These are phyloP conservation scores for Pachyramphus minor DNA, from an alignment of 2,113 vertebrate species.

Conservation along the genomic window DNA sequence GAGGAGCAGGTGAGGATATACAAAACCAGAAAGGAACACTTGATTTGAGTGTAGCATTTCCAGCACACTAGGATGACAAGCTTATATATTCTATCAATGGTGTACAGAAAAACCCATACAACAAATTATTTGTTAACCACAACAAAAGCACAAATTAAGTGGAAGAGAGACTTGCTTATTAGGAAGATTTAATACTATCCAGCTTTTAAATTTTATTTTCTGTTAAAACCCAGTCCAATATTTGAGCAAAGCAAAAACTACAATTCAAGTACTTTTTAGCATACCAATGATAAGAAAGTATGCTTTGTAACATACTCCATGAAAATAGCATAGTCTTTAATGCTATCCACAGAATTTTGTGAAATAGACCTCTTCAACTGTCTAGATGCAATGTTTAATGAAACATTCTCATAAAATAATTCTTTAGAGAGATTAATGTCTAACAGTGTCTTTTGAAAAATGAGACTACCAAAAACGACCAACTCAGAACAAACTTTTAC, in stretches of 20 bases:
- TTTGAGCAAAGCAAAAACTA: not conserved
- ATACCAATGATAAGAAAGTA: not conserved
- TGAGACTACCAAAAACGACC: not conserved
- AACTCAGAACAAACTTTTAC: not conserved
- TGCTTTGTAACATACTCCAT: not conserved
- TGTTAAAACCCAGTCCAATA: not conserved
- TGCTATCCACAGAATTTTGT: not conserved
- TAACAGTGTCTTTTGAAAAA: not conserved
- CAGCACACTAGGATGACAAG: conserved; percentile 80
- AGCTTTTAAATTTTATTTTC: not conserved
- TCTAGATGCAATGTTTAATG: not conserved
- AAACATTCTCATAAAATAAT: not conserved
- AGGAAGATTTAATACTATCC: conserved; percentile 57
- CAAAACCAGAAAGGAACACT: conserved; percentile 81
- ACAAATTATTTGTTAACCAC: conserved; percentile 61
- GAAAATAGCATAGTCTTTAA: not conserved
- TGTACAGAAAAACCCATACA: conserved; percentile 52
- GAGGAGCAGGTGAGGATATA: conserved; percentile 95
- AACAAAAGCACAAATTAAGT: conserved; percentile 67
- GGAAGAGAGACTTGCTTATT: conserved; percentile 52
- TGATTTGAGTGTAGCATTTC: conserved; percentile 74
- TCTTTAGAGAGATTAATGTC: not conserved
- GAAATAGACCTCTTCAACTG: not conserved
- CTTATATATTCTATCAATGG: conserved; percentile 82
- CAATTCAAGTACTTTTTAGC: not conserved